Base-by-base conservation (phyloP, 2,797 vertebrate species). In the Pangasius larnaudii region DNA sequence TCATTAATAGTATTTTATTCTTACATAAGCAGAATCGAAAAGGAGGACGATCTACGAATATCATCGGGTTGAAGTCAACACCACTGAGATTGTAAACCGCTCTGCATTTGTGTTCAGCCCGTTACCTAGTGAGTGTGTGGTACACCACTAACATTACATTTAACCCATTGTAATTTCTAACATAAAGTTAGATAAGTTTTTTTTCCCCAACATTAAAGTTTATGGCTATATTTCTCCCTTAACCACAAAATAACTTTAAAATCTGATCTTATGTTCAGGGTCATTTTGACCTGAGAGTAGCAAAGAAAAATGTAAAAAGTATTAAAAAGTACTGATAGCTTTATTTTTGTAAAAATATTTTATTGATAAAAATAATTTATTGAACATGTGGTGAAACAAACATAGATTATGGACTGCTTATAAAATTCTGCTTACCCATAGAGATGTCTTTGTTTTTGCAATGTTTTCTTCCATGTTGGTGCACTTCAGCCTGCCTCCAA, bases 21-120 rank as follows among this genome's bases (percentile, higher is more conserved):
- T 56, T 53, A n/a, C 19, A 69, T n/a, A 10, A 84, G 71, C 89
- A 98, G 98, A 97, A 88, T 90, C 95, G 3, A 96, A 94, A 58
- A 96, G 93, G 1, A 93, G 95, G 27, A 97, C 97, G 0, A 99
- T 99, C 93, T 99, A 98, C 0, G 98, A 99, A 86, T 99, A 99
- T 53, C 98, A 99, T 63, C 96, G 98, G 0, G 97, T 98, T 90
- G 98, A 98, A 94, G 95, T 99, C 58, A 95, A 99, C 93, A 95
- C 95, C 86, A 93, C 95, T 88, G 97, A 94, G 93, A 96, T 99
- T 63, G 89, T 91, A 84, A 98, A 86, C 88, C 86, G 86, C 58
- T 96, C 98, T 0, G 97, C 98, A 0, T 97, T 99, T 91, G 96
- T 97, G 94, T 98, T 99, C 92, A 97, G 93, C 0, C 98, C 97